Conservation (phyloP, 2,888 invertebrate species). For the Torymus auratus region DNA sequence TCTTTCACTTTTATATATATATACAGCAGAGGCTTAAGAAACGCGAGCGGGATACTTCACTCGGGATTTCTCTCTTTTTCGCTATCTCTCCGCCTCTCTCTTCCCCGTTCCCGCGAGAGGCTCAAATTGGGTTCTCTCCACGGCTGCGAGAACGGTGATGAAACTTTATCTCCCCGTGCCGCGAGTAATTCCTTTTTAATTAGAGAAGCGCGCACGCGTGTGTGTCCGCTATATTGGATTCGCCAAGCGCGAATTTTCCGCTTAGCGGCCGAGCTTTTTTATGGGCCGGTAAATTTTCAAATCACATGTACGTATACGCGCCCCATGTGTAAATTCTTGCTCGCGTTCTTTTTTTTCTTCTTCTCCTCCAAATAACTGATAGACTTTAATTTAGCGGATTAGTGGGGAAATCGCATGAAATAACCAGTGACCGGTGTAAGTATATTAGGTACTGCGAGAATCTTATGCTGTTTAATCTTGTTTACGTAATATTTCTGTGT, state of each 20-base stretch:
- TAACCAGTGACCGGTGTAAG: no score
- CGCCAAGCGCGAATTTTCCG: neutral
- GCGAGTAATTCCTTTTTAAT: conserved; percentile 43
- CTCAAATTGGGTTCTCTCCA: conserved; percentile 10
- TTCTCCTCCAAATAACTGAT: no score
- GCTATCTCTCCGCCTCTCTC: neutral
- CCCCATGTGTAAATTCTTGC: no score
- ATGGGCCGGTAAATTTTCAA: conserved; percentile 3
- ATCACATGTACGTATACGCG: neutral
- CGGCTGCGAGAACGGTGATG: conserved; percentile 2
- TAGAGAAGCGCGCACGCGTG: conserved; percentile 14
- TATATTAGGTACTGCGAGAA: no score
- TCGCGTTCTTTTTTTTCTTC: no score
- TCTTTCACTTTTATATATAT: no score
- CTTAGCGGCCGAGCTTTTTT: neutral
- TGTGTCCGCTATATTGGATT: neutral
- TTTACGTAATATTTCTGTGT: neutral
- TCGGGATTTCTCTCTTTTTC: neutral
- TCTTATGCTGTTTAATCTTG: no score
- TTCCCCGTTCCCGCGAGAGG: neutral
- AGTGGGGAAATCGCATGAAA: neutral
- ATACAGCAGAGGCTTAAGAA: no score
- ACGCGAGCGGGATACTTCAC: neutral
- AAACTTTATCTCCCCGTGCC: conserved; percentile 27
- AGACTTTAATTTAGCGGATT: conserved; percentile 9